Percentiles rank a stretch among this genome's conserved stretches.
These are phyloP conservation scores for Tachina lurida DNA, from an alignment of 2,888 invertebrate genomes.

Conservation along the genomic window DNA sequence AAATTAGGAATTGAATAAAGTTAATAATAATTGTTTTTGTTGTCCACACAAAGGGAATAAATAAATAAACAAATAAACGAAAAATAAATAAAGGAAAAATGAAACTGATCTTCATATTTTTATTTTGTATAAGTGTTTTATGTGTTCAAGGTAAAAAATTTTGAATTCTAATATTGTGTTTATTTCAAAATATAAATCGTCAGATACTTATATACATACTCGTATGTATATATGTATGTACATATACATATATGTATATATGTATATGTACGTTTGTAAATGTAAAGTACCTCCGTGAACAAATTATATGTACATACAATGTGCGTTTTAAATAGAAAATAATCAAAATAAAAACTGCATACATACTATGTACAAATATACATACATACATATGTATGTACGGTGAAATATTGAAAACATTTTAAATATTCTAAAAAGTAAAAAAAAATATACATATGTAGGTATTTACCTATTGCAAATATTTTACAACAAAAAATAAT, in stretches of 20 bases:
- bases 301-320: neutral
- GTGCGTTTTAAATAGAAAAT: too few relatives aligned
- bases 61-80: too few relatives aligned
- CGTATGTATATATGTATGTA: neutral
- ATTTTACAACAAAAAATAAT: neutral
- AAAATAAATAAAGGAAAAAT: constrained; percentile 23
- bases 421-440: neutral
- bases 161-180: constrained; percentile 14
- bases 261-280: neutral
- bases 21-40: constrained; percentile 20
- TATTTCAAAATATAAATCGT: constrained; percentile 30
- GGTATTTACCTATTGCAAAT: neutral
- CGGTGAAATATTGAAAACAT: neutral
- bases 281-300: neutral
- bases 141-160: constrained; percentile 65
- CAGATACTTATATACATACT: neutral
- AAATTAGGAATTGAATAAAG: neutral
- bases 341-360: too few relatives aligned
- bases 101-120: constrained; percentile 56
- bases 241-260: neutral
- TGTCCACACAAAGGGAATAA: neutral
- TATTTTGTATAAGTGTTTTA: constrained; percentile 54
- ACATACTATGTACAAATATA: too few relatives aligned
- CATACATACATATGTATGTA: neutral
- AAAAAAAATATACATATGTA: too few relatives aligned